Conservation (phyloP, 1,140 invertebrate species). For the Adoxophyes honmai region DNA sequence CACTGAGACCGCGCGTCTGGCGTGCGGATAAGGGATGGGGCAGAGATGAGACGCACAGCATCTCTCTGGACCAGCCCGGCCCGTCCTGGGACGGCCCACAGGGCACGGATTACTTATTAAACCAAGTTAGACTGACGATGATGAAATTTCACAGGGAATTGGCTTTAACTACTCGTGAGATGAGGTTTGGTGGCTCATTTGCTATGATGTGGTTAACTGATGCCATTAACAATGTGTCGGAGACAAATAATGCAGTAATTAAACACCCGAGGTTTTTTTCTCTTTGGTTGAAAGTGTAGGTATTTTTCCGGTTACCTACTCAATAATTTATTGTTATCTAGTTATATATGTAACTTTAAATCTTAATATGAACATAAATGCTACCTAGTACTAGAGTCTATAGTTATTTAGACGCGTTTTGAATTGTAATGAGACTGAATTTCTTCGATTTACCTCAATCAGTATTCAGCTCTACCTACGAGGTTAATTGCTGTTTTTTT, state of each 20-base stretch:
- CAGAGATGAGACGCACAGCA: constrained; percentile 56
- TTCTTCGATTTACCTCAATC: too few species aligned
- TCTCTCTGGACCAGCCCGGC: constrained; percentile 58
- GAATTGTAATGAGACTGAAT: too few species aligned
- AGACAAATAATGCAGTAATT: constrained; percentile 18
- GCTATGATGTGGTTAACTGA: constrained; percentile 34
- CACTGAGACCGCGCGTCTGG: constrained; percentile 45
- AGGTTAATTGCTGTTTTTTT: too few species aligned
- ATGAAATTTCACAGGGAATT: constrained; percentile 75
- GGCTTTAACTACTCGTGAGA: constrained; percentile 65
- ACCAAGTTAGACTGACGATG: constrained; percentile 72
- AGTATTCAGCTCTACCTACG: too few species aligned
- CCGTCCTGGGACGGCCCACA: constrained; percentile 60
- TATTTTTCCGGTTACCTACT: too few species aligned
- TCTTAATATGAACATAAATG: too few species aligned
- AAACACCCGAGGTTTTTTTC: too few species aligned
- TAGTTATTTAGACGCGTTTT: too few species aligned
- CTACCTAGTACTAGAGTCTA: too few species aligned
- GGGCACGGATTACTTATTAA: constrained; percentile 70
- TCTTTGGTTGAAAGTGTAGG: too few species aligned
- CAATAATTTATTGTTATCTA: too few species aligned
- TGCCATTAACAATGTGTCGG: constrained; percentile 29
- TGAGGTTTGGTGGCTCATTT: constrained; percentile 65
- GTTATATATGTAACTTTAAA: too few species aligned
- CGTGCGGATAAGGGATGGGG: constrained; percentile 57